These are phyloP conservation scores for Mus spretus DNA, from an alignment of 2,797 vertebrate genomes.

Conservation along the genomic window DNA sequence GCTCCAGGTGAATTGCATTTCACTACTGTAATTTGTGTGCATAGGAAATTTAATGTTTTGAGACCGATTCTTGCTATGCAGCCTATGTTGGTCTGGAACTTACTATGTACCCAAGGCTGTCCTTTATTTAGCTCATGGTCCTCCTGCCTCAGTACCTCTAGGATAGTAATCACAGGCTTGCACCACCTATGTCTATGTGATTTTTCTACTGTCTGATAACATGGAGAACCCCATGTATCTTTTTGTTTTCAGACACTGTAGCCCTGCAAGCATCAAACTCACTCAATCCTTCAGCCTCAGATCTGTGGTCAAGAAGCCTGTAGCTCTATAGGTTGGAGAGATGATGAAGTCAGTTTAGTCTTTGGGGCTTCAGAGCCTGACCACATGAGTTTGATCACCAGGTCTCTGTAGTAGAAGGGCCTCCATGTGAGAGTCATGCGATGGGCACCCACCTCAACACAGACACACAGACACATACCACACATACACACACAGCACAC, in stretches of 20 bases:
- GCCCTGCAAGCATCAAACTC: neutral
- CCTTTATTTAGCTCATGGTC: neutral
- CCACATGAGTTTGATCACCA: neutral
- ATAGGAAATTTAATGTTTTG: neutral
- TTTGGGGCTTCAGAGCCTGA: neutral
- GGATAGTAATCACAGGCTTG: neutral
- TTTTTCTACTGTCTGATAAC: neutral
- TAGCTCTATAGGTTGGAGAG: neutral
- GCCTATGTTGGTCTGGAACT: neutral
- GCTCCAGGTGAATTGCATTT: neutral
- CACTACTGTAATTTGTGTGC: neutral
- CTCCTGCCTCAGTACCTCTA: neutral
- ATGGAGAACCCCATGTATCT: neutral
- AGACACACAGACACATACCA: neutral
- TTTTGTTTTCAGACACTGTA: neutral
- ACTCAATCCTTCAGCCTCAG: neutral
- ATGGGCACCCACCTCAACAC: neutral
- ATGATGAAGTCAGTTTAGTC: neutral
- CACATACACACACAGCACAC: neutral
- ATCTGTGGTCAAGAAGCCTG: neutral
- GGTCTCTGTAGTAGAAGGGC: neutral
- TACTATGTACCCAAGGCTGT: neutral
- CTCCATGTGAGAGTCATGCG: neutral
- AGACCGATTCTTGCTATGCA: neutral
- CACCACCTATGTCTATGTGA: neutral